Percentiles rank a stretch among this genome's conserved stretches.
Conservation (phyloP, 2,888 invertebrate genomes). For the Protophormia terraenovae region DNA sequence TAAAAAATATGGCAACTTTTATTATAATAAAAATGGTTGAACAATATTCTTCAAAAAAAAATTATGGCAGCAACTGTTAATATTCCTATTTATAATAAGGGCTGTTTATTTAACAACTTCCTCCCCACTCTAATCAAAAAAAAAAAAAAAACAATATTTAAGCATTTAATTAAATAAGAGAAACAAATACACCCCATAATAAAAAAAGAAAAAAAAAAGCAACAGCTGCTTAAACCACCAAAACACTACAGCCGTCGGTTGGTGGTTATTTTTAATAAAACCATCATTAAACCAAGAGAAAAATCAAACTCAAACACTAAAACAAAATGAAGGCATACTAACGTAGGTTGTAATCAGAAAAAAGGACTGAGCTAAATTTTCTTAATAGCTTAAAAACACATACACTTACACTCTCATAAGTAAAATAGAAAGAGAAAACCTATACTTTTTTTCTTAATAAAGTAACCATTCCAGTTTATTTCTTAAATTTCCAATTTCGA, state of each 20-base stretch:
- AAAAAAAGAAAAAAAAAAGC: too few species aligned
- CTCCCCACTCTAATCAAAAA: background rate
- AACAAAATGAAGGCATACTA: background rate
- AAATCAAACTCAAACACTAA: background rate
- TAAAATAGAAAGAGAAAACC: conserved; percentile 19
- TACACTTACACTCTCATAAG: background rate
- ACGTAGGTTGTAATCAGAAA: background rate
- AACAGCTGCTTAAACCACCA: conserved; percentile 49
- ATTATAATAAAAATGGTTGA: background rate
- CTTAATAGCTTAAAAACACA: too few species aligned
- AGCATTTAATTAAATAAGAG: conserved; percentile 40
- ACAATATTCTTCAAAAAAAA: background rate
- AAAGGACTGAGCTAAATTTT: background rate
- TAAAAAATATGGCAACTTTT: background rate
- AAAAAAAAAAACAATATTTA: background rate
- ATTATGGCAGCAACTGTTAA: conserved; percentile 28
- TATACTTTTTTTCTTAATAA: too few species aligned
- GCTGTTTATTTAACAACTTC: background rate
- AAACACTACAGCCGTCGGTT: background rate
- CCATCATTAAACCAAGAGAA: conserved; percentile 9
- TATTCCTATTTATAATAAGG: conserved; percentile 4
- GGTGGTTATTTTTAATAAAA: conserved; percentile 54
- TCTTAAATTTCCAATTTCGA: conserved; percentile 53
- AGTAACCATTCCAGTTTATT: conserved; percentile 16
- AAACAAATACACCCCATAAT: conserved; percentile 11